These are phyloP conservation scores for Onychostoma macrolepis DNA, from an alignment of 2,113 vertebrate genomes.

Conservation along the genomic window DNA sequence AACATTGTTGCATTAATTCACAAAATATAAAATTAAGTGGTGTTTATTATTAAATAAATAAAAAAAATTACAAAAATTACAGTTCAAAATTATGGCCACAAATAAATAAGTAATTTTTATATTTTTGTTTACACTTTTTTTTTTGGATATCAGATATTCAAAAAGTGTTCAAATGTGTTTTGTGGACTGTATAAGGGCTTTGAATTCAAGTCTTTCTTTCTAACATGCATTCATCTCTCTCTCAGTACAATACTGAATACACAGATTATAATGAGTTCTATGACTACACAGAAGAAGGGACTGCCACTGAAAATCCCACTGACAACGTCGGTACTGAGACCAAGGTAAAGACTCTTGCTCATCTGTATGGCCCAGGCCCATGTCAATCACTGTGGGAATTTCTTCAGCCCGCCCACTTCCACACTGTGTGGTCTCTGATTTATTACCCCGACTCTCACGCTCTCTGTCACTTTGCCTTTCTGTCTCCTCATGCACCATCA, in stretches of 20 bases:
- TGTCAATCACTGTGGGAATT: neutral
- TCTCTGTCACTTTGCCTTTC: neutral
- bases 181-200: constrained; percentile 20
- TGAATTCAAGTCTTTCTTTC: neutral
- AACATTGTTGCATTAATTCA: neutral
- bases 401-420: neutral
- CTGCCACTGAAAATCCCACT: constrained; percentile 80
- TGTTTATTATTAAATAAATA: neutral
- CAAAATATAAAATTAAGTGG: neutral
- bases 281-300: constrained; percentile 89
- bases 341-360: constrained; percentile 81
- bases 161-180: neutral
- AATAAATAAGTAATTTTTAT: neutral
- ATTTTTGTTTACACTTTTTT: neutral
- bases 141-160: neutral
- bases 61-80: neutral
- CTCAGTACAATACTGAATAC: constrained; percentile 89
- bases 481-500: neutral
- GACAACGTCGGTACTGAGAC: constrained; percentile 80
- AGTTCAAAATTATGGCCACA: neutral
- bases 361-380: neutral
- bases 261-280: constrained; percentile 85
- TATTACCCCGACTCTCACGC: neutral
- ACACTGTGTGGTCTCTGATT: neutral
- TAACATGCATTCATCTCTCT: constrained; percentile 47